phyloP scores from a whole-genome alignment of 2,113 vertebrate genomes.

The Grammomys surdaster region DNA sequence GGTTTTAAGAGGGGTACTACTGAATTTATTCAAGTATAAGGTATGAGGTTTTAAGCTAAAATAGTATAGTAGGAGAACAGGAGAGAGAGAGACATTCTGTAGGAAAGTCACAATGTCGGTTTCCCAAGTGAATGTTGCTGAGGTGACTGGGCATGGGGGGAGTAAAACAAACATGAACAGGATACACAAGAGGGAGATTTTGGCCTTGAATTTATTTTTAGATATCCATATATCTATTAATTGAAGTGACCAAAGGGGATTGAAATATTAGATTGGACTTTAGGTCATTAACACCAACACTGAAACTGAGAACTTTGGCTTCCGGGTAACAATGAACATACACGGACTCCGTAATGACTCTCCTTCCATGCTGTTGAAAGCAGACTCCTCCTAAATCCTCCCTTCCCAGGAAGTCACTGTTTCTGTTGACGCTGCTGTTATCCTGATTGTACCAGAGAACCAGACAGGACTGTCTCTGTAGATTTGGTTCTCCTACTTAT shows the following conservation, averaged over 20 bases:
- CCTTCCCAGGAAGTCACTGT: not conserved
- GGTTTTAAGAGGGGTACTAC: not conserved
- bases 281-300: not conserved
- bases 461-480: not conserved
- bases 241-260: not conserved
- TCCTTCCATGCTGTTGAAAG: not conserved
- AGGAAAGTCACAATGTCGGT: fast-evolving
- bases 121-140: not conserved
- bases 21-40: not conserved
- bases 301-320: not conserved
- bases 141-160: not conserved
- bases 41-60: not conserved
- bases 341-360: not conserved
- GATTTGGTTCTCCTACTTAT: not conserved
- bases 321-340: slow-evolving; percentile 28
- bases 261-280: slow-evolving; percentile 11
- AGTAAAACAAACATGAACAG: not conserved
- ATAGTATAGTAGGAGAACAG: not conserved
- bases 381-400: not conserved
- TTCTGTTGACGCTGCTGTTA: fast-evolving
- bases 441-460: not conserved
- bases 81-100: fast-evolving
- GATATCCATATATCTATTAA: not conserved
- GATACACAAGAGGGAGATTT: not conserved
- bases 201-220: slow-evolving; percentile 43